Evolutionary conservation across 2,113 vertebrate species (phyloP), one percentile per base, ranked within the genome.

Genomic region (Siphamia tubifer): DNA sequence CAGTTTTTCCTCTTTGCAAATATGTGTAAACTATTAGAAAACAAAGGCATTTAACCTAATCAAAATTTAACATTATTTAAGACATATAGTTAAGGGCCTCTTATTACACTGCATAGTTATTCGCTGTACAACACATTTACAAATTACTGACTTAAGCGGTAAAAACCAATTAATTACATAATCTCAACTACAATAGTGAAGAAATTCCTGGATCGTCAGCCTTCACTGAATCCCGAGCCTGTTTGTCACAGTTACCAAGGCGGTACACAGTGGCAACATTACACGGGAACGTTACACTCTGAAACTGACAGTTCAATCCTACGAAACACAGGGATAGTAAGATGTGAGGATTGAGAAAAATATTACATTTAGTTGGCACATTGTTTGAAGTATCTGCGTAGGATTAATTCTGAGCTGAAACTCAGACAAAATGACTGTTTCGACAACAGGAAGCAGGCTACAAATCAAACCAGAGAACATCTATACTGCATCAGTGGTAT

Each of bases 101-200:
- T 62, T 65, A 72, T 65, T 62, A 71, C 68, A 77, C 75, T 87
- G 87, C 89, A 88, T 86, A 89, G 81, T 78, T 79, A 68, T 69
- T 62, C 20, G 57, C 89, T 76, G 64, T 82, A 81, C 68, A 82
- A 65, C 10, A 79, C 65, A 82, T 70, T 68, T 84, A 79, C 82
- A 79, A 67, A 76, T 49, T 3, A 76, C 49, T 34, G 16, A 61
- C 56, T 32, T 36, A 69, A 87, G 68, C 39, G 35, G 66, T 39
- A 13, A 31, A 28, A 47, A 25, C 28, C 25, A 36, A 11, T 53
- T 19, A 17, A 42, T 25, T 11, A 51, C 28, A 74, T 65, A 52
- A 72, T 67, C 67, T 62, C 55, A 66, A 68, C 39, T 54, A 19
- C 12, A 31, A 8, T 10, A 47, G 42, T 63, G 61, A 60, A 86